Conservation (phyloP, 2,797 vertebrate species). For the Vultur gryphus region DNA sequence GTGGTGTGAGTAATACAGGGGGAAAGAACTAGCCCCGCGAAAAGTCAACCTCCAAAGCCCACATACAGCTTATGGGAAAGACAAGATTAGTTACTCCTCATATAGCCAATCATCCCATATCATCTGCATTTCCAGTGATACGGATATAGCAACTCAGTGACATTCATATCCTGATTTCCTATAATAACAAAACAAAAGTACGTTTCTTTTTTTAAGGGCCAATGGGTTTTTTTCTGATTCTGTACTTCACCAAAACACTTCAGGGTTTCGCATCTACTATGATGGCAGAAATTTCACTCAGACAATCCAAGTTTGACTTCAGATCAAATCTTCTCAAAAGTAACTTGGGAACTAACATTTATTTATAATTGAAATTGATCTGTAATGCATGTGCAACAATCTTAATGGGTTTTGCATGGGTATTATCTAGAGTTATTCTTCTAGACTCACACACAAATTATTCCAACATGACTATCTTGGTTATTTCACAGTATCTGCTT, state of each 20-base stretch:
- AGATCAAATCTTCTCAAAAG: not conserved
- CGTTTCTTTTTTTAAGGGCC: not conserved
- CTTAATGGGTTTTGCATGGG: not conserved
- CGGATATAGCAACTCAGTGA: not conserved
- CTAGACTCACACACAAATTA: not conserved
- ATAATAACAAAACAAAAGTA: not conserved
- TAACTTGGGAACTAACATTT: not conserved
- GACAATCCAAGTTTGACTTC: not conserved
- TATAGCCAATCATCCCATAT: not conserved
- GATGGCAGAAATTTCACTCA: not conserved
- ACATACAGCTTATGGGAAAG: not conserved
- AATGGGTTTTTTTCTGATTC: fast-evolving
- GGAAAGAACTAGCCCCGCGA: not conserved
- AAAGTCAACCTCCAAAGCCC: not conserved
- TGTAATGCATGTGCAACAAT: not conserved
- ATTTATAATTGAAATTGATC: not conserved
- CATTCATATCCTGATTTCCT: not conserved
- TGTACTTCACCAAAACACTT: not conserved
- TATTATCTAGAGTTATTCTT: not conserved
- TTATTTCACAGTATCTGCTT: not conserved
- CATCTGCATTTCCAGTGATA: not conserved
- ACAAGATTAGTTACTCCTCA: not conserved
- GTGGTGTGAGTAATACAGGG: fast-evolving
- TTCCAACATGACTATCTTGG: not conserved
- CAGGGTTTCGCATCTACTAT: not conserved